These are phyloP conservation scores for Cyprinodon brontotheroides DNA, from an alignment of 2,113 vertebrate species.

Conservation along the genomic window DNA sequence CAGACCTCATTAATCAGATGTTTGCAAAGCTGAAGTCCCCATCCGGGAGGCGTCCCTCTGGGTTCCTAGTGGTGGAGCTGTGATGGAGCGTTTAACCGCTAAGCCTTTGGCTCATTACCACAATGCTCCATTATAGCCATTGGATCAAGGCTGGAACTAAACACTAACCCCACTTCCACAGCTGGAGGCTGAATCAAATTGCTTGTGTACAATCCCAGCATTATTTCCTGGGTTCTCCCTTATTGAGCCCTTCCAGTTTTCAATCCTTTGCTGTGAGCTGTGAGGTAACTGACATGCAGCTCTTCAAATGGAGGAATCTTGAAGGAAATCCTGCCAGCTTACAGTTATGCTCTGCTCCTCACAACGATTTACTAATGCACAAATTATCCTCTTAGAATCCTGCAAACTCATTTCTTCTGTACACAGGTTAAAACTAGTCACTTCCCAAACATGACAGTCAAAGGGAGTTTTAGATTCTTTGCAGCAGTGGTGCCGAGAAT, in stretches of 20 bases:
- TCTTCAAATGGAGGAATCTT: too few species aligned
- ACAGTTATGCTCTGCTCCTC: not conserved
- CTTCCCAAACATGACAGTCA: too few species aligned
- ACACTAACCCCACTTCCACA: slow-evolving; percentile 50
- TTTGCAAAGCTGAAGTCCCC: not conserved
- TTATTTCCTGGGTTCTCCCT: slow-evolving; percentile 17
- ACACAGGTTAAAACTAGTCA: too few species aligned
- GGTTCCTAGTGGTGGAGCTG: slow-evolving; percentile 14
- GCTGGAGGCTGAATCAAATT: slow-evolving; percentile 28
- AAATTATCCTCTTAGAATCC: too few species aligned
- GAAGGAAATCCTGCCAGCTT: too few species aligned
- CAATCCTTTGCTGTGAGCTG: not conserved
- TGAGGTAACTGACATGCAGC: too few species aligned
- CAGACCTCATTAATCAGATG: too few species aligned
- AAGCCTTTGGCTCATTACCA: slow-evolving; percentile 57
- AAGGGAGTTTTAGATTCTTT: not conserved
- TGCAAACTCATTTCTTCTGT: too few species aligned
- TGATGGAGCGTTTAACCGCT: slow-evolving; percentile 23
- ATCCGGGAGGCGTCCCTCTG: not conserved
- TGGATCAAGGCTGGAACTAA: slow-evolving; percentile 56
- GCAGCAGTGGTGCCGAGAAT: slow-evolving; percentile 25
- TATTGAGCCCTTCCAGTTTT: not conserved
- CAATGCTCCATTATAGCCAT: slow-evolving; percentile 50
- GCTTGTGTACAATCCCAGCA: slow-evolving; percentile 18
- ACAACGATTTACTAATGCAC: too few species aligned